Conservation (phyloP, 2,113 vertebrate species). For the Meleagris gallopavo region DNA sequence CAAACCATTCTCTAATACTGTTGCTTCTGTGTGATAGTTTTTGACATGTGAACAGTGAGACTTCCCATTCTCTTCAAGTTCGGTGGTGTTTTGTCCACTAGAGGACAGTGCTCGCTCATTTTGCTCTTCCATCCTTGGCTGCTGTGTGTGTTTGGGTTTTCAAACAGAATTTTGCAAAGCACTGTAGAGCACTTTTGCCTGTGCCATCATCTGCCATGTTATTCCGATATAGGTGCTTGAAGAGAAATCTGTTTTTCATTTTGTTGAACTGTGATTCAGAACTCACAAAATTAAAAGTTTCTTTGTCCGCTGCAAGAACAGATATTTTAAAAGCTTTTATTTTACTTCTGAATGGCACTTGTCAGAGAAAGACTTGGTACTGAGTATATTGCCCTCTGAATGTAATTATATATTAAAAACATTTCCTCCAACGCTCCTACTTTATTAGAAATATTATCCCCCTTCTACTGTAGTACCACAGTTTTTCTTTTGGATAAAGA, state of each 20-base stretch:
- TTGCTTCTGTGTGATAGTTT: background rate
- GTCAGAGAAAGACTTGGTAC: background rate
- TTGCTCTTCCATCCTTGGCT: background rate
- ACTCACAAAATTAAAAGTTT: background rate
- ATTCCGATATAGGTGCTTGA: background rate
- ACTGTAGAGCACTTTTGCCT: background rate
- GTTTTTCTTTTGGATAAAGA: background rate
- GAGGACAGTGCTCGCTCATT: constrained; percentile 26
- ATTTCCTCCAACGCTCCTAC: background rate
- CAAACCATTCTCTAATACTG: background rate
- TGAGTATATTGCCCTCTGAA: background rate
- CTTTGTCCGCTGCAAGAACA: background rate
- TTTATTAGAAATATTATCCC: background rate
- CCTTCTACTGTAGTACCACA: background rate
- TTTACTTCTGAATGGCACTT: background rate
- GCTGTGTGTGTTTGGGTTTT: rapidly evolving
- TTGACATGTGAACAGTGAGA: background rate
- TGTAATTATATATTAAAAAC: background rate
- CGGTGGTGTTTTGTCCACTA: background rate
- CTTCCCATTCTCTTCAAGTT: background rate
- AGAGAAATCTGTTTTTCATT: background rate
- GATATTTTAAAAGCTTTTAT: background rate
- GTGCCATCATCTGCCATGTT: background rate
- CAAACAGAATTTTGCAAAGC: background rate
- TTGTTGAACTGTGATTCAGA: background rate